These are phyloP conservation scores for Hippopotamus amphibius DNA, from an alignment of 2,113 vertebrate genomes.

Conservation along the genomic window DNA sequence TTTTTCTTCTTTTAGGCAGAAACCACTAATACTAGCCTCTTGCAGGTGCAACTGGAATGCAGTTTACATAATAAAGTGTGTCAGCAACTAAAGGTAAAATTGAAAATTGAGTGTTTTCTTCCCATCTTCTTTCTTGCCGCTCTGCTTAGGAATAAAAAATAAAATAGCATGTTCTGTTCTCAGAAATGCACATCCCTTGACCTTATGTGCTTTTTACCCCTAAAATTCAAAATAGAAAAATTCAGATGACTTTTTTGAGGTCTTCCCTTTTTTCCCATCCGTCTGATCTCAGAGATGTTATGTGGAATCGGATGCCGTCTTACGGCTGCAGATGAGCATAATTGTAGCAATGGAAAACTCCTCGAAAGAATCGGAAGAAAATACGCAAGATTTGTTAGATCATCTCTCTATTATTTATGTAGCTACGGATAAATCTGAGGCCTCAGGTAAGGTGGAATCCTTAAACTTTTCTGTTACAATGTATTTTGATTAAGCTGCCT, in stretches of 20 bases:
- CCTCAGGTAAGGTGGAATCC: slow-evolving; percentile 84
- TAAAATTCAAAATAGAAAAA: not conserved
- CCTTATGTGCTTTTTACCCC: not conserved
- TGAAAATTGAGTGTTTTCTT: slow-evolving; percentile 29
- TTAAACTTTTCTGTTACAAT: slow-evolving; percentile 26
- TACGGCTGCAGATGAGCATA: slow-evolving; percentile 95
- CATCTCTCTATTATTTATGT: slow-evolving; percentile 95
- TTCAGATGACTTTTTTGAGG: slow-evolving; percentile 4
- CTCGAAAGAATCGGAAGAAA: slow-evolving; percentile 93
- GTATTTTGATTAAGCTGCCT: not conserved
- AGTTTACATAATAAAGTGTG: slow-evolving; percentile 91
- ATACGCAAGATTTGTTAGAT: slow-evolving; percentile 96
- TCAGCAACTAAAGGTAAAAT: slow-evolving; percentile 91
- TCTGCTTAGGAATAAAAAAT: slow-evolving; percentile 5
- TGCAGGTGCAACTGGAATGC: slow-evolving; percentile 94
- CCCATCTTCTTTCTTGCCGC: slow-evolving; percentile 14
- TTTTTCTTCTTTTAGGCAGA: slow-evolving; percentile 90
- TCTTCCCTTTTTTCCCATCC: not conserved
- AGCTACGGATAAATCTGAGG: slow-evolving; percentile 85
- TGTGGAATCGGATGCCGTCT: slow-evolving; percentile 88
- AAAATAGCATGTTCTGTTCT: not conserved
- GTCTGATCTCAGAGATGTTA: slow-evolving; percentile 91
- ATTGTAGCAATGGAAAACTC: slow-evolving; percentile 89
- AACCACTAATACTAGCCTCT: slow-evolving; percentile 92
- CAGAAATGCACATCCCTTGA: not conserved